Evolutionary conservation across 2,888 invertebrate species (phyloP).

Genomic region (Morpho deidamia): DNA sequence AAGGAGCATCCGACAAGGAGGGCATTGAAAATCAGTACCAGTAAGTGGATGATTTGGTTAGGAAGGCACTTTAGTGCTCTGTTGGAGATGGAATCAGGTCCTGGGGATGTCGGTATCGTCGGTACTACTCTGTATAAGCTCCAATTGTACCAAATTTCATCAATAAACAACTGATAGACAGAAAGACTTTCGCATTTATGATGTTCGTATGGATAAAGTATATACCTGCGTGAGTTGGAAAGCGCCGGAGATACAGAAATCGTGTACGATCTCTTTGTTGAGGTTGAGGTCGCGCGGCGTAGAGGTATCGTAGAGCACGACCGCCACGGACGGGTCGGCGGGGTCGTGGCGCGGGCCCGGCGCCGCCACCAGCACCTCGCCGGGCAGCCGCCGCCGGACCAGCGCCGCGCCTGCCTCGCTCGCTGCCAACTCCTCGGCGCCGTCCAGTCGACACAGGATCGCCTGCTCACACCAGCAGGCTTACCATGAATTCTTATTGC

Average conservation of each 20-base stretch:
- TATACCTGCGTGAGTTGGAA: constrained; percentile 58
- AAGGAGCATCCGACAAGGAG: no score
- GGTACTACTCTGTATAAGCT: no score
- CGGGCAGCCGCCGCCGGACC: constrained; percentile 59
- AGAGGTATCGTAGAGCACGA: constrained; percentile 82
- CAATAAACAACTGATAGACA: no score
- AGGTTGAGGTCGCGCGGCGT: constrained; percentile 81
- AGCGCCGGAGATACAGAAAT: constrained; percentile 63
- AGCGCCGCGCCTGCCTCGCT: constrained; percentile 46
- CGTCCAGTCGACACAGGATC: constrained; percentile 82
- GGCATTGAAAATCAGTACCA: no score
- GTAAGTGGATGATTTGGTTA: no score
- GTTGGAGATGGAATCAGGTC: no score
- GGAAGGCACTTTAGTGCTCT: no score
- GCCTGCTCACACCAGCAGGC: constrained; percentile 69
- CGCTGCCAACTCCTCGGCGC: constrained; percentile 81
- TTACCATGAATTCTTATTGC: no score
- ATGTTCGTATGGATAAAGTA: no score
- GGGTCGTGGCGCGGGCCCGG: constrained; percentile 62
- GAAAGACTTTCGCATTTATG: no score
- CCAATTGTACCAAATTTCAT: no score
- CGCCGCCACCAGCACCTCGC: constrained; percentile 77
- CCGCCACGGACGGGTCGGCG: constrained; percentile 69
- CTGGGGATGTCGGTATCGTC: no score
- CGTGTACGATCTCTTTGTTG: constrained; percentile 77